A percentile compares a stretch with the other conserved stretches of the same genome.
These are phyloP conservation scores for Acleris holmiana DNA, from an alignment of 2,888 invertebrate genomes.

Conservation along the genomic window DNA sequence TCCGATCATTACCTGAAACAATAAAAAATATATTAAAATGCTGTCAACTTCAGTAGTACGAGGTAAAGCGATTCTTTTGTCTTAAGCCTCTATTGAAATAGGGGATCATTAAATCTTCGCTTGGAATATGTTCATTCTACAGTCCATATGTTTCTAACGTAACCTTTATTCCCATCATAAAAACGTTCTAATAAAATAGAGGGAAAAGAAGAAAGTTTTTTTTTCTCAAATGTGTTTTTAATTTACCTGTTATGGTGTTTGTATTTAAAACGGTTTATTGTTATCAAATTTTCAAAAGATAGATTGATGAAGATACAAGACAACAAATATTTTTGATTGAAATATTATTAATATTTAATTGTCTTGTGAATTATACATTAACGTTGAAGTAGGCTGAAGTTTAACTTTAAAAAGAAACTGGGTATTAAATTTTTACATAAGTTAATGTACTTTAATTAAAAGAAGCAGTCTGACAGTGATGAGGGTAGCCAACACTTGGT, in stretches of 20 bases:
- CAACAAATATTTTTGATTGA: no score
- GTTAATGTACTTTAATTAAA: constrained; percentile 68
- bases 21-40: constrained; percentile 48
- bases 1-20: constrained; percentile 77
- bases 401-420: constrained; percentile 26
- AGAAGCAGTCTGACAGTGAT: constrained; percentile 63
- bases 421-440: constrained; percentile 41
- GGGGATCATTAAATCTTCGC: constrained; percentile 30
- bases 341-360: constrained; percentile 4
- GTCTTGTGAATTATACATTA: constrained; percentile 23
- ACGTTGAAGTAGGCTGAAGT: constrained; percentile 5
- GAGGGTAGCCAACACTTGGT: constrained; percentile 52
- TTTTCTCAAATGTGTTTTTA: no score
- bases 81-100: constrained; percentile 31
- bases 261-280: no score
- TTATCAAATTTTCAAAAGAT: no score
- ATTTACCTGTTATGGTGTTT: no score
- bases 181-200: constrained; percentile 26
- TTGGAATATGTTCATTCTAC: constrained; percentile 26
- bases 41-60: background rate
- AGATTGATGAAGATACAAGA: no score
- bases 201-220: constrained; percentile 11
- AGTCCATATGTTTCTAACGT: background rate
- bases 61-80: constrained; percentile 19
- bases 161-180: constrained; percentile 27